Evolutionary conservation across 2,888 invertebrate genomes (phyloP).

Genomic region (Argyresthia albistria): DNA sequence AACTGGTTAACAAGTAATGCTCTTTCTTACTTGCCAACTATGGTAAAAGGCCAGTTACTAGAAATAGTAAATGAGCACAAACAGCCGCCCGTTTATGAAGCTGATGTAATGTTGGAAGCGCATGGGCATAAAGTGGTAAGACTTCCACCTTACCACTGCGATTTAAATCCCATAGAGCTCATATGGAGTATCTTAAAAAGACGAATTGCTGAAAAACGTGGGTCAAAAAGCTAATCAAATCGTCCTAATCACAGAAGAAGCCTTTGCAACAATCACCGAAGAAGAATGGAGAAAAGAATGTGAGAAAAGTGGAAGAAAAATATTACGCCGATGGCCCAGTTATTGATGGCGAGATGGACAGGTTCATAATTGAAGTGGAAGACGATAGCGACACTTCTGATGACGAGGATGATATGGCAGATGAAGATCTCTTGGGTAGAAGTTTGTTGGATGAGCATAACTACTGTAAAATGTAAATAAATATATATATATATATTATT

Average conservation of each 20-base stretch:
- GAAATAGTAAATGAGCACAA: conserved; percentile 8
- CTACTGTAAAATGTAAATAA: too few relatives aligned
- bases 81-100: conserved; percentile 9
- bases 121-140: conserved; percentile 13
- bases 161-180: conserved; percentile 20
- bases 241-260: neutral
- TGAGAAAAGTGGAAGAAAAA: neutral
- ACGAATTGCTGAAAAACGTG: conserved; percentile 1
- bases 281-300: conserved; percentile 5
- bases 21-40: neutral
- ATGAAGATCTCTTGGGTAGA: neutral
- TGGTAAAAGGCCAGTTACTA: neutral
- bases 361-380: neutral
- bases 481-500: too few relatives aligned
- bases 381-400: neutral
- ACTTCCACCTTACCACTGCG: conserved; percentile 20
- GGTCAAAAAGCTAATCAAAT: neutral
- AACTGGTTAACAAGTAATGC: neutral
- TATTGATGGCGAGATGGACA: neutral
- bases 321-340: neutral
- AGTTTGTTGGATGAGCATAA: too few relatives aligned
- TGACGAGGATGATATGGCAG: neutral
- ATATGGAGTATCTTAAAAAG: conserved; percentile 9
- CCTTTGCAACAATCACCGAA: conserved; percentile 1
- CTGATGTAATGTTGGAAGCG: conserved; percentile 17